Evolutionary conservation across 2,888 invertebrate genomes (phyloP).

Genomic region (Meiosimyza decipiens): DNA sequence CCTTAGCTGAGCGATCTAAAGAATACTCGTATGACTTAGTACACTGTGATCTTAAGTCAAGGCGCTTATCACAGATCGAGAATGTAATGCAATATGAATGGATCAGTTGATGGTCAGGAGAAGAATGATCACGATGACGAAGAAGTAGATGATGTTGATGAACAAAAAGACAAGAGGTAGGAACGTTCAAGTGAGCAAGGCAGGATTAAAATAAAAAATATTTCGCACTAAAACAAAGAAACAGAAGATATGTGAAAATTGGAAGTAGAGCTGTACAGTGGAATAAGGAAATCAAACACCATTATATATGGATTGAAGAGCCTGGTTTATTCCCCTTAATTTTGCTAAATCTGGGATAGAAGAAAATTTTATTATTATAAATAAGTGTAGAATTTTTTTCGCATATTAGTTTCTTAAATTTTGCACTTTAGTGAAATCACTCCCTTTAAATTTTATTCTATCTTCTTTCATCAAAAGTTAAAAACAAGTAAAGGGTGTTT

Average conservation of each 20-base stretch:
- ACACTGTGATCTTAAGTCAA: background rate
- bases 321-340: background rate
- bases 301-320: background rate
- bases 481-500: no score
- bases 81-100: constrained; percentile 30
- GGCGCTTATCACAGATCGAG: constrained; percentile 29
- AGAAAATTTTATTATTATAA: no score
- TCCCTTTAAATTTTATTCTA: no score
- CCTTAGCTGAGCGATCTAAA: no score
- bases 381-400: no score
- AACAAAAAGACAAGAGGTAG: background rate
- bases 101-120: background rate
- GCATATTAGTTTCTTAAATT: no score
- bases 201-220: no score
- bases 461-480: no score
- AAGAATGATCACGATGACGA: background rate
- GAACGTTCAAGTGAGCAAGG: background rate
- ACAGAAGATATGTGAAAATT: background rate
- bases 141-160: background rate
- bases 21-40: no score
- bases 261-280: background rate
- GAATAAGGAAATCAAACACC: background rate
- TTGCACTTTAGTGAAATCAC: no score
- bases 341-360: background rate
- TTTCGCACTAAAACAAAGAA: background rate